Base-by-base conservation (phyloP, 2,888 invertebrate genomes). In the Amblyjoppa fuscipennis region DNA sequence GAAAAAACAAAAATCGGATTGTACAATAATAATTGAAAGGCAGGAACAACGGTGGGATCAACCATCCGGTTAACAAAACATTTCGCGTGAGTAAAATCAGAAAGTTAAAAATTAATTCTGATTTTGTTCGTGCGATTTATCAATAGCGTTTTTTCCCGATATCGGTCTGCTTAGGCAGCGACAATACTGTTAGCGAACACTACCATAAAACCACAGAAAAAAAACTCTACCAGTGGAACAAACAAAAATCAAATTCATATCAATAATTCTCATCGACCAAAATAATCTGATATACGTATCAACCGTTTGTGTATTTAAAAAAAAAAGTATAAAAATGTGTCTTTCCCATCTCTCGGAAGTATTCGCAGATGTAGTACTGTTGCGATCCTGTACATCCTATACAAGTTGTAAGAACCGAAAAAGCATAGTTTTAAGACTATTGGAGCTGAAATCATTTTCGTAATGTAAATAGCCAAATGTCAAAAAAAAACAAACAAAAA, bases 391-490 rank as follows among this genome's bases (percentile, higher is more conserved):
- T 71, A 59, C 71, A 85, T 76, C 70, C 75, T 59, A 75, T 38
- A n/a, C 16, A 69, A 49, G 66, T 69, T 31, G 28, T 56, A 51
- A 79, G 71, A 85, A 85, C 79, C 81, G 79, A 82, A 82, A 31
- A 85, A 82, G 70, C 66, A 66, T 51, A 69, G 59, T 82, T 69
- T 71, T 82, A 76, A 79, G 68, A 71, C 64, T 66, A 82, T 82
- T 59, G 59, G 71, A 81, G 56, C 71, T 76, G 59, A 75, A 68
- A 85, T 79, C 78, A 85, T 69, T 82, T 71, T 82, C 71, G 83
- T 85, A 66, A 84, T 85, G 85, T 86, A 88, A 79, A 88, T 88
- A 88, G 87, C 81, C 69, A 80, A 74, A 83, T 83, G 84, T 80
- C 74, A 78, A 85, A 79, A 79, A 25, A 45, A 66, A 81, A 5